Evolutionary conservation across 2,797 vertebrate genomes (phyloP), one percentile per base, ranked within the genome.

Genomic region (Hydrolagus colliei): DNA sequence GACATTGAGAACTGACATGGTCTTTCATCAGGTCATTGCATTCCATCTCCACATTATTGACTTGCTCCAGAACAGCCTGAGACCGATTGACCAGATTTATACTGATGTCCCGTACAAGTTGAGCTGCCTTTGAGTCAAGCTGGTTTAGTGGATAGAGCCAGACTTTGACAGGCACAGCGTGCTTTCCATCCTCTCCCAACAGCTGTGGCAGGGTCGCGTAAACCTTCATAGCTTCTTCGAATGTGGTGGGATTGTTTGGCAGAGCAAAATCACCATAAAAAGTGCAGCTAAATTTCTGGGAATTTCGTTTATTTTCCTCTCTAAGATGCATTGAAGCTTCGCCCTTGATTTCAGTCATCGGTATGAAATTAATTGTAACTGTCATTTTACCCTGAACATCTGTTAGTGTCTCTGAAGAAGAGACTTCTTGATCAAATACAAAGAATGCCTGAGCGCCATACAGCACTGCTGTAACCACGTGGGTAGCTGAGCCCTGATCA

Each of bases 51-150:
- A 85, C n/a, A 0, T 52, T 1, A 52, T 52, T 52, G 41, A 52
- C 6, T 52, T 52, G 41, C 6, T 52, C 41, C 41, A 93, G 84
- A 73, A 90, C 59, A 0, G 16, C 65, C 67, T 92, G 90, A 2
- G 86, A 41, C 11, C 80, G 86, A 0, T 12, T 73, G 0, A 91
- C 14, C 0, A 92, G 13, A 4, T 80, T n/a, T 32, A 88, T 0
- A 87, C 88, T 88, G 88, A 79, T 92, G 78, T 92, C 87, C 4
- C 87, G 85, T 18, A 91, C 88, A 0, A 90, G 87, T 88, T 89
- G 16, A 1, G 88, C 86, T 2, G 87, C 89, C 41, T 13, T 4
- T 27, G 90, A 90, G 87, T 92, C 87, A 52, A 94, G 76, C 32
- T 4, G 86, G 2, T 88, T 82, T 22, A 93, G 76, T 52, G 41